Conservation (phyloP, 1,140 invertebrate genomes). For the Sinonovacula constricta region DNA sequence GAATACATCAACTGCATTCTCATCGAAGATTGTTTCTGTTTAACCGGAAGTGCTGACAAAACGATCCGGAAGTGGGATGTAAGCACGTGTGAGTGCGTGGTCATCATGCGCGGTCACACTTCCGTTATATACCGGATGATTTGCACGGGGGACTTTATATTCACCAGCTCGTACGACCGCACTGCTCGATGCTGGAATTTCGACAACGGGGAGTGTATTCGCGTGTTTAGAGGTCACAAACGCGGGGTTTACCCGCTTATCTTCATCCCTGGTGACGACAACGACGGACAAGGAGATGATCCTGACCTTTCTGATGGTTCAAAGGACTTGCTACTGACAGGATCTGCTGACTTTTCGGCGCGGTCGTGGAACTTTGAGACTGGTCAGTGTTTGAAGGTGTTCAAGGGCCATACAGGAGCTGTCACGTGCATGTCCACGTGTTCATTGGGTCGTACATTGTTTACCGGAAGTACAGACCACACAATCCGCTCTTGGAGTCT, state of each 20-base stretch:
- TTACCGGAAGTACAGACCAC: conserved; percentile 80
- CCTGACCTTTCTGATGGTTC: conserved; percentile 69
- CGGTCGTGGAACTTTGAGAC: conserved; percentile 80
- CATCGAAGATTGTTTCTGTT: conserved; percentile 80
- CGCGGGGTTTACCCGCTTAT: conserved; percentile 81
- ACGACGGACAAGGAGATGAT: conserved; percentile 55
- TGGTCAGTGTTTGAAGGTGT: conserved; percentile 78
- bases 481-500: conserved; percentile 80
- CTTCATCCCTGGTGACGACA: conserved; percentile 79
- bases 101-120: conserved; percentile 79
- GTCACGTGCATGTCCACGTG: conserved; percentile 80
- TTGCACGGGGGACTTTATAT: conserved; percentile 81
- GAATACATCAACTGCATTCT: conserved; percentile 81
- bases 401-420: conserved; percentile 78
- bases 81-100: conserved; percentile 79
- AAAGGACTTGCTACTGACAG: conserved; percentile 80
- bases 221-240: conserved; percentile 80
- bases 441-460: conserved; percentile 76
- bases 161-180: conserved; percentile 81
- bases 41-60: conserved; percentile 81
- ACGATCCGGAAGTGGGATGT: conserved; percentile 82
- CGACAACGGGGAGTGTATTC: conserved; percentile 77
- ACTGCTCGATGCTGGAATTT: conserved; percentile 81
- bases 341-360: conserved; percentile 80
- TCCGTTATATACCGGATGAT: conserved; percentile 80